Base-by-base conservation (phyloP, 2,113 vertebrate genomes). In the Actenoides hombroni region DNA sequence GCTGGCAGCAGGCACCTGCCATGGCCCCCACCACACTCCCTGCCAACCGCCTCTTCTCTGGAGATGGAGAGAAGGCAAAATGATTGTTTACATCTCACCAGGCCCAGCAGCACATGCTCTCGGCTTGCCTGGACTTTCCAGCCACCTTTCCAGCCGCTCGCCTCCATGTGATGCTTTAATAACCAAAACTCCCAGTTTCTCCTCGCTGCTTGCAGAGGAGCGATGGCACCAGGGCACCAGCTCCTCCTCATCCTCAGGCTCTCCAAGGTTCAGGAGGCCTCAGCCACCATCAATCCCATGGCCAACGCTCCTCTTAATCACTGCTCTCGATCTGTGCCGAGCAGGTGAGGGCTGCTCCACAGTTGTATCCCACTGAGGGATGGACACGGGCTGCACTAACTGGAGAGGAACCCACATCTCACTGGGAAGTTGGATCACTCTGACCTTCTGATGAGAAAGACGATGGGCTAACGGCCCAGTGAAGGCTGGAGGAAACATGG, bases 311-410 rank as follows among this genome's bases (percentile, higher is more conserved):
- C 54, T 5, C 2, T 6, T 5, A 25, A 33, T 16, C 4, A 5
- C 54, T 2, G 21, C 69, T 40, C 42, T 0, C 3, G 16, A 5
- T 9, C 56, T 8, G 0, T 0, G 11, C 51, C 6, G 1, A 48
- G 29, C 0, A 8, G 33, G 51, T 1, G 40, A 8, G 46, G 53
- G 61, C 76, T 1, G 74, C 8, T 6, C 29, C 5, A 33, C 1
- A 19, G 28, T 6, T 2, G 25, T 6, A 12, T 56, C 12, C 0
- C 2, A 23, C 2, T 2, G 11, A 60, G 57, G 63, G 57, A 53
- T 6, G 29, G 10, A 0, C 4, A 0, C 0, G 1, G 48, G 73
- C 4, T 24, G 42, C 1, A 0, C 6, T 2, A 5, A 11, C 6
- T 0, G 3, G 25, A 39, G n/a, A 51, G 57, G 53, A 63, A 2